These are phyloP conservation scores for Helicoverpa armigera DNA, from an alignment of 1,140 invertebrate genomes.

Conservation along the genomic window DNA sequence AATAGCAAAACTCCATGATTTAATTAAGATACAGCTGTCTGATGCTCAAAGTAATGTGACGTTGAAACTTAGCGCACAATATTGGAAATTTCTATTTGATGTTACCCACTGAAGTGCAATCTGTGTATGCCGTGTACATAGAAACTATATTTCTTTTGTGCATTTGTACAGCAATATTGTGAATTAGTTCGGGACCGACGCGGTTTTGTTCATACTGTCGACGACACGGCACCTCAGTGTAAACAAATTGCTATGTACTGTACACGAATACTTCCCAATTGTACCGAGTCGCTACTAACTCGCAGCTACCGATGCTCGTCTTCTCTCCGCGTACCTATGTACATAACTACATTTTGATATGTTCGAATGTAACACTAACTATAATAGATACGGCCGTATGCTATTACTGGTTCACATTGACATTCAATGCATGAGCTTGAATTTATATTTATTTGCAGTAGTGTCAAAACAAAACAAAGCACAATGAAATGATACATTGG, in stretches of 20 bases:
- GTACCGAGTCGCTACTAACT: constrained; percentile 21
- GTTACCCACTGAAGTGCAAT: constrained; percentile 80
- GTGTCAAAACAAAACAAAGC: constrained; percentile 55
- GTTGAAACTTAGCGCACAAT: constrained; percentile 85
- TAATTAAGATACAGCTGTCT: constrained; percentile 81
- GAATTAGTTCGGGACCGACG: constrained; percentile 56
- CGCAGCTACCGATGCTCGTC: constrained; percentile 20
- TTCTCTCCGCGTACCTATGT: constrained; percentile 26
- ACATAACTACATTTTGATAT: constrained; percentile 39
- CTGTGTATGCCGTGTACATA: constrained; percentile 80
- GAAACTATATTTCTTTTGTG: constrained; percentile 71
- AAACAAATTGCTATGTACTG: constrained; percentile 2
- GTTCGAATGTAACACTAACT: constrained; percentile 28
- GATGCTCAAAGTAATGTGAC: constrained; percentile 84
- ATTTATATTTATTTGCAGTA: constrained; percentile 46
- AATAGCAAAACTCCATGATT: constrained; percentile 85
- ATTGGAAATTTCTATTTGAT: constrained; percentile 80
- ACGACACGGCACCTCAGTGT: constrained; percentile 12
- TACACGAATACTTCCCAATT: constrained; percentile 17
- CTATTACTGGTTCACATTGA: constrained; percentile 36
- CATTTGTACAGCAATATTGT: constrained; percentile 73
- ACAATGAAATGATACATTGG: constrained; percentile 57
- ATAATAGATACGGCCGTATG: constrained; percentile 24
- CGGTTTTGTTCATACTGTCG: constrained; percentile 34
- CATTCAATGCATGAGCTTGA: constrained; percentile 45